Evolutionary conservation across 2,113 vertebrate genomes (phyloP).

Genomic region (Leptosomus discolor): DNA sequence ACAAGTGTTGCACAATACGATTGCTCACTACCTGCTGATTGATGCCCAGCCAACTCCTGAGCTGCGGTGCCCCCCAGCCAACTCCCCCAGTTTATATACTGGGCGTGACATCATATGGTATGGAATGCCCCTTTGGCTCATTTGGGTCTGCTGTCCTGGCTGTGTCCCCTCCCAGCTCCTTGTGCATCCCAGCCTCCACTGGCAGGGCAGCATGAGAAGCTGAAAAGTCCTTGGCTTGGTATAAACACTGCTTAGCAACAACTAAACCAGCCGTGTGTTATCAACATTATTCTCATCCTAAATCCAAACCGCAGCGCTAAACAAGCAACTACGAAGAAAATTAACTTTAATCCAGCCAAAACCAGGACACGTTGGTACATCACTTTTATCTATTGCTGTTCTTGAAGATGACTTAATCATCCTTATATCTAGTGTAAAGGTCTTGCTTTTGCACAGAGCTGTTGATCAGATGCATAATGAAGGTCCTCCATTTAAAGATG

Average conservation of each 20-base stretch:
- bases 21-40: not conserved
- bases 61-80: not conserved
- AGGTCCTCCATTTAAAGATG: not conserved
- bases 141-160: not conserved
- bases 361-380: not conserved
- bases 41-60: not conserved
- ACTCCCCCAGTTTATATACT: not conserved
- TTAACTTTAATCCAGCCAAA: not conserved
- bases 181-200: no score
- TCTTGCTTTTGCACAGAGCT: not conserved
- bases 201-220: not conserved
- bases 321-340: not conserved
- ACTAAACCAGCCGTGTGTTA: not conserved
- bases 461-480: not conserved
- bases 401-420: not conserved
- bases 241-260: not conserved
- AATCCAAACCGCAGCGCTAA: not conserved
- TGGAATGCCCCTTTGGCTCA: no score
- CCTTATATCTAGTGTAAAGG: not conserved
- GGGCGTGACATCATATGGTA: not conserved
- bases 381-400: not conserved
- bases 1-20: not conserved
- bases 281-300: not conserved
- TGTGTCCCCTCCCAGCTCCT: not conserved
- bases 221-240: not conserved